Conservation (phyloP, 1,140 invertebrate genomes). For the Cataglyphis hispanica region DNA sequence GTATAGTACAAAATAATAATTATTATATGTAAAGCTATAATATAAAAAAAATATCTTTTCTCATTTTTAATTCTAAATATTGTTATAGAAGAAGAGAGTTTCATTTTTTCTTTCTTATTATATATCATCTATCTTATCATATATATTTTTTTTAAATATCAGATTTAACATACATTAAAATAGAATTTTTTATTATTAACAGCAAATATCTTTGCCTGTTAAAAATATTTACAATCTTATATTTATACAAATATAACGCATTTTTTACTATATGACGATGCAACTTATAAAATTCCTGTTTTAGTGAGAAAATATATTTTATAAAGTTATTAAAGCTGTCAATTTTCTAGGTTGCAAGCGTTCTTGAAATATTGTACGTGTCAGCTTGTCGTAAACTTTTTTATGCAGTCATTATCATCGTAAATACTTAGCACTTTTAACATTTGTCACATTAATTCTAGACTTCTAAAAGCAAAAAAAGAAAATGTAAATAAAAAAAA, state of each 20-base stretch:
- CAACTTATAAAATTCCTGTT: not conserved
- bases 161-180: not conserved
- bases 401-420: not conserved
- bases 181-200: not conserved
- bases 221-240: not conserved
- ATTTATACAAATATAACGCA: slow-evolving; percentile 5
- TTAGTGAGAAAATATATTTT: not conserved
- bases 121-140: not conserved
- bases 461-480: not conserved
- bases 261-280: not conserved
- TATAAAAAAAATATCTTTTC: not conserved
- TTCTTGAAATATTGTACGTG: not conserved
- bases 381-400: not conserved
- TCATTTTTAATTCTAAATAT: slow-evolving; percentile 10
- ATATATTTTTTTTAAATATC: too few species aligned
- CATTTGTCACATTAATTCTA: not conserved
- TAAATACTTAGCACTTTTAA: not conserved
- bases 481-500: not conserved
- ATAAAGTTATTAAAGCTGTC: not conserved
- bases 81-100: not conserved
- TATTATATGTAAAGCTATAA: not conserved
- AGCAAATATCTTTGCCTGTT: not conserved
- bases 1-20: not conserved
- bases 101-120: not conserved
- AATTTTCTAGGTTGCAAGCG: not conserved